Percentiles rank a stretch among this genome's conserved stretches.
phyloP scores from a whole-genome alignment of 2,888 invertebrate genomes.

The Drosophila mettleri region DNA sequence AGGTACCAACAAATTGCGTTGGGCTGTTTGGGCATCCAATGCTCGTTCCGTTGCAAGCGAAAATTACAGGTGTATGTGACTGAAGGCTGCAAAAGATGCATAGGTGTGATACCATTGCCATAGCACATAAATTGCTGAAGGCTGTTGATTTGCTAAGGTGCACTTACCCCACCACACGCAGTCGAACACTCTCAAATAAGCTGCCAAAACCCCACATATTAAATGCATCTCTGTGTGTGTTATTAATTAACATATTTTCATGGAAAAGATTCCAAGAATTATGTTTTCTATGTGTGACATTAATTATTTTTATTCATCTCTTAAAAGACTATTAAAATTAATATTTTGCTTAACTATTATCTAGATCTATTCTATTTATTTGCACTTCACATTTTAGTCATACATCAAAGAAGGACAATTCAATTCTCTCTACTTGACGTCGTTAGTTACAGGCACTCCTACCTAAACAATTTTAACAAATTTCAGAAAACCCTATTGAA shows the following conservation, averaged over 20 bases:
- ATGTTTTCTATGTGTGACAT: slow-evolving; percentile 1
- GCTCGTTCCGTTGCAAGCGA: slow-evolving; percentile 49
- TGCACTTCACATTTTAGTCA: too few relatives aligned
- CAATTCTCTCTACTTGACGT: too few relatives aligned
- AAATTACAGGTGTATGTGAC: slow-evolving; percentile 75
- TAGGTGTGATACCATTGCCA: slow-evolving; percentile 65
- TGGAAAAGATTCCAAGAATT: slow-evolving; percentile 1
- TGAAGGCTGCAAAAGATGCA: slow-evolving; percentile 56
- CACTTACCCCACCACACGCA: slow-evolving; percentile 38
- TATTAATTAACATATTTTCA: slow-evolving; percentile 25
- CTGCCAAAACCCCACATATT: slow-evolving; percentile 11
- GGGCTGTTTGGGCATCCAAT: slow-evolving; percentile 59
- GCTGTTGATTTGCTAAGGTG: slow-evolving; percentile 58
- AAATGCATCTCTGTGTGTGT: not conserved
- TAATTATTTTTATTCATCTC: too few relatives aligned
- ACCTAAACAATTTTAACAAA: not conserved
- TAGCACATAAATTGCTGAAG: slow-evolving; percentile 53
- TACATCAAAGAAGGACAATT: too few relatives aligned
- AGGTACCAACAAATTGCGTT: slow-evolving; percentile 64
- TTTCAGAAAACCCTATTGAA: not conserved
- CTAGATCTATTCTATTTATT: too few relatives aligned
- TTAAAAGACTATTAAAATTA: too few relatives aligned
- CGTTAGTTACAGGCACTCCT: too few relatives aligned
- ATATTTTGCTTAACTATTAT: too few relatives aligned
- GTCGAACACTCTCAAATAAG: slow-evolving; percentile 31